Evolutionary conservation across 2,113 vertebrate species (phyloP).

Genomic region (Indicator maculatus): DNA sequence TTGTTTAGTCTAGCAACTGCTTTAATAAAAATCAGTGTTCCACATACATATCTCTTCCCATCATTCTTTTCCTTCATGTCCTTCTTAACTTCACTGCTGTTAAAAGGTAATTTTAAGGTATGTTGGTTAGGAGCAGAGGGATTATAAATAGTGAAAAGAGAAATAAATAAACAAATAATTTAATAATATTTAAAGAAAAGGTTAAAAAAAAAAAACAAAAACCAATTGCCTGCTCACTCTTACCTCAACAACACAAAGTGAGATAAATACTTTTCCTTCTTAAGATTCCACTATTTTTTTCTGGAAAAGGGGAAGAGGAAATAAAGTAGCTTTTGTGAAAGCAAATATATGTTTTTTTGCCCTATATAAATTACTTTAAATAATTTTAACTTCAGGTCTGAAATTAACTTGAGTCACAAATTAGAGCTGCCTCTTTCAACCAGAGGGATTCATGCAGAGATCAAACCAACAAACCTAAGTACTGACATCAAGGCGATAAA

Average conservation of each 20-base stretch:
- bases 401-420: conserved; percentile 34
- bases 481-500: not conserved
- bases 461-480: not conserved
- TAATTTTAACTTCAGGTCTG: conserved; percentile 41
- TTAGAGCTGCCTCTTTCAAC: not conserved
- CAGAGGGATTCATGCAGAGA: not conserved
- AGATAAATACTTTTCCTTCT: not conserved
- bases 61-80: not conserved
- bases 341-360: not conserved
- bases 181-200: not conserved
- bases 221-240: not conserved
- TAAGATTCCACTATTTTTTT: not conserved
- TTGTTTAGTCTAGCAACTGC: not conserved
- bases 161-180: not conserved
- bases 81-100: not conserved
- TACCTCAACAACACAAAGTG: not conserved
- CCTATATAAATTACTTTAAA: conserved; percentile 21
- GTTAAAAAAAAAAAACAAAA: not conserved
- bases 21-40: not conserved
- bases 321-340: not conserved
- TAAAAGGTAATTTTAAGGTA: not conserved
- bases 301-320: not conserved
- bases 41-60: not conserved
- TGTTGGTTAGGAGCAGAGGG: not conserved
- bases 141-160: not conserved